Evolutionary conservation across 2,113 vertebrate genomes (phyloP).

Genomic region (Atlantisia rogersi): DNA sequence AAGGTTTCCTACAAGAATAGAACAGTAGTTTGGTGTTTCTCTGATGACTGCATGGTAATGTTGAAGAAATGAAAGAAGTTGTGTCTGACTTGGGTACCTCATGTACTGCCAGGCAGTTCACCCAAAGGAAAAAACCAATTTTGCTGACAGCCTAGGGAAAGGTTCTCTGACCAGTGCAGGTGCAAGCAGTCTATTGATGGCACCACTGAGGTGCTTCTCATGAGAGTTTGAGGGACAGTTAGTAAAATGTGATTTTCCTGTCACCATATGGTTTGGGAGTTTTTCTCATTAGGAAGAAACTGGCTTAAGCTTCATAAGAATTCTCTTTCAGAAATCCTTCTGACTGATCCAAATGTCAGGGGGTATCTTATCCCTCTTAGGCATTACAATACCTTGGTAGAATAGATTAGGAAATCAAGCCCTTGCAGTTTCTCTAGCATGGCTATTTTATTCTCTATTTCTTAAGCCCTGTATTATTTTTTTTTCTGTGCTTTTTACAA

Average conservation of each 20-base stretch:
- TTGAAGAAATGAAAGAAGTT: neutral
- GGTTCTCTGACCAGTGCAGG: neutral
- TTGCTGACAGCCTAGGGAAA: neutral
- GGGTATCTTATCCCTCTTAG: neutral
- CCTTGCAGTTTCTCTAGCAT: neutral
- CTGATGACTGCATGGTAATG: neutral
- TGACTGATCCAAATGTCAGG: neutral
- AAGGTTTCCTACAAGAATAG: neutral
- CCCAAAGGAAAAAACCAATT: accelerated
- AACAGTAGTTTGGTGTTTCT: neutral
- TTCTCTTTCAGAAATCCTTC: neutral
- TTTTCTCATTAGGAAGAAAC: neutral
- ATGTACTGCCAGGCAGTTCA: neutral
- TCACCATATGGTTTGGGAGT: neutral
- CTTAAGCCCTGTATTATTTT: neutral
- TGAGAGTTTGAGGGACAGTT: neutral
- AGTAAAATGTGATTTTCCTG: neutral
- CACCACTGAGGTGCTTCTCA: neutral
- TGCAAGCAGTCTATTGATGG: neutral
- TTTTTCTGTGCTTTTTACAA: neutral
- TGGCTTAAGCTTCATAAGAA: neutral
- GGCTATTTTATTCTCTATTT: neutral
- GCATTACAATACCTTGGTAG: neutral
- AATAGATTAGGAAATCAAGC: neutral
- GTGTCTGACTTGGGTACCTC: neutral